phyloP scores from a whole-genome alignment of 2,113 vertebrate genomes.

The Barbus barbus region DNA sequence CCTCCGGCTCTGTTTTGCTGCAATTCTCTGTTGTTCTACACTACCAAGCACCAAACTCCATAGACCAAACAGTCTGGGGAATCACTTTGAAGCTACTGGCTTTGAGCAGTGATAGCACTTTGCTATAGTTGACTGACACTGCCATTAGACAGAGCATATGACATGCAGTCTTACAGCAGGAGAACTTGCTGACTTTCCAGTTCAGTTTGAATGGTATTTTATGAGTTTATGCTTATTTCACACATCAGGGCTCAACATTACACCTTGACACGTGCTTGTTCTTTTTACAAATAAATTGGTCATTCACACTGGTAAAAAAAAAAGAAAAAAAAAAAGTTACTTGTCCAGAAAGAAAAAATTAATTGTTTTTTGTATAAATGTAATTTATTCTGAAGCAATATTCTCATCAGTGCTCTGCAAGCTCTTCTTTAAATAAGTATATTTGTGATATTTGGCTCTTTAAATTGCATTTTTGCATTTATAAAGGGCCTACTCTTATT shows the following conservation, averaged over 20 bases:
- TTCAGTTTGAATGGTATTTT: not conserved
- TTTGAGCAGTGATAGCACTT: slow-evolving; percentile 20
- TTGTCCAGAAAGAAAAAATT: no score
- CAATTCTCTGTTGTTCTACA: slow-evolving; percentile 21
- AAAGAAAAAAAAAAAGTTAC: no score
- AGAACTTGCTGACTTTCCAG: slow-evolving; percentile 6
- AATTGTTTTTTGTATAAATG: no score
- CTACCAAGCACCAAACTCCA: slow-evolving; percentile 15
- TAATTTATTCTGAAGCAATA: not conserved
- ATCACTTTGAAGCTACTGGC: slow-evolving; percentile 33
- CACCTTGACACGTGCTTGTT: not conserved
- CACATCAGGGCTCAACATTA: not conserved
- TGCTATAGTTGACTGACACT: slow-evolving; percentile 30
- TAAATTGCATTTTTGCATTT: no score
- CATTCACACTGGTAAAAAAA: not conserved
- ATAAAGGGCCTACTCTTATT: no score
- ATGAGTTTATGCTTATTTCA: not conserved
- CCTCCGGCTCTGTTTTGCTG: slow-evolving; percentile 13
- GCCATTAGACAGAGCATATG: not conserved
- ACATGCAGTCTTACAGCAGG: not conserved
- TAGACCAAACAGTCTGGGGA: slow-evolving; percentile 27
- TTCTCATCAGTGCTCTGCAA: not conserved
- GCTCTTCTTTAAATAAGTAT: no score
- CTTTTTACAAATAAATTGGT: not conserved
- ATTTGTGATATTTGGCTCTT: no score